A percentile compares a stretch with the other conserved stretches of the same genome.
Conservation (phyloP, 2,113 vertebrate genomes). For the Genyomyrus donnyi region DNA sequence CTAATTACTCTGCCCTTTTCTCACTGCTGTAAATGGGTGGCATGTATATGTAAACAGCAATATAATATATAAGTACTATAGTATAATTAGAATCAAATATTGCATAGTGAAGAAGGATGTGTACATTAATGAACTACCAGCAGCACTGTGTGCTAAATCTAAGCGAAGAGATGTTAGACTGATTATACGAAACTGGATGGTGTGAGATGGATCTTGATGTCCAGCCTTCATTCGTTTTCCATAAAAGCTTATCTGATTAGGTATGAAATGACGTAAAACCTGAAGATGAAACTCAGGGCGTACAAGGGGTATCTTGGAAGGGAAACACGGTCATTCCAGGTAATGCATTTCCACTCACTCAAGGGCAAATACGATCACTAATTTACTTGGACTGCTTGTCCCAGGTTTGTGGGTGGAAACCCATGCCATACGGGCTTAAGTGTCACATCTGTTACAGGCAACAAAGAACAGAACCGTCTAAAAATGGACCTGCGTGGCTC, state of each 20-base stretch:
- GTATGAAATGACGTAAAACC: not conserved
- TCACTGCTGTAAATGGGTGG: not conserved
- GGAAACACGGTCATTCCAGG: not conserved
- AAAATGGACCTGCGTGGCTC: not conserved
- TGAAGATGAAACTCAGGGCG: not conserved
- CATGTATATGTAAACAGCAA: not conserved
- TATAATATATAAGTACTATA: not conserved
- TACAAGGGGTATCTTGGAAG: not conserved
- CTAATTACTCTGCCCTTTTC: not conserved
- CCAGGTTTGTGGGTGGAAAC: not conserved
- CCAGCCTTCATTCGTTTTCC: not conserved
- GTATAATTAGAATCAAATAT: not conserved
- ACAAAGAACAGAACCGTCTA: not conserved
- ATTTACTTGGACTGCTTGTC: not conserved
- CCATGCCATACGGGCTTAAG: not conserved
- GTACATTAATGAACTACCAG: not conserved
- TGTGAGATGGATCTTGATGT: not conserved
- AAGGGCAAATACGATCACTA: not conserved
- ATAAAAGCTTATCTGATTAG: not conserved
- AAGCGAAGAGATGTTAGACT: not conserved
- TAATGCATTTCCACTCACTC: not conserved
- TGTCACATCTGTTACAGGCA: slow-evolving; percentile 1
- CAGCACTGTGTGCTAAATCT: not conserved
- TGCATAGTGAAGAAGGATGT: not conserved
- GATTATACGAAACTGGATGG: not conserved